Base-by-base conservation (phyloP, 2,113 vertebrate genomes). In the Periophthalmus modestus region DNA sequence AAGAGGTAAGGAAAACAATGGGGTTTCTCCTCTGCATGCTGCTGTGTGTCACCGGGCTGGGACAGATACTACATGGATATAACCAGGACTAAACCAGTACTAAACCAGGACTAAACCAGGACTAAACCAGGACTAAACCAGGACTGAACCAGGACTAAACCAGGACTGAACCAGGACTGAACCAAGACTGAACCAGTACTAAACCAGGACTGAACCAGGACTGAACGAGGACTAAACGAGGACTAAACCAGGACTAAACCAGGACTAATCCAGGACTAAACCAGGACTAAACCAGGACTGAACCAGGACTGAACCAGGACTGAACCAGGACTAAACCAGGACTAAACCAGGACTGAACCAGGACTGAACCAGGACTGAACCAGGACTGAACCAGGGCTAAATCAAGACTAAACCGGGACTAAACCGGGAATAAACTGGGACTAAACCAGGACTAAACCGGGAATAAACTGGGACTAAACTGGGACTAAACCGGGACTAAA, bases 1-100 rank as follows among this genome's bases (percentile, higher is more conserved):
- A 9, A 43, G 39, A 90, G 89, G 90, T 91, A 78, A 68, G 85
- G 61, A 66, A 54, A 72, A 84, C 78, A 77, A 84, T 48, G 50
- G 75, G 57, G 57, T 13, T 24, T 59, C 66, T 33, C 55, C 46
- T 28, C 72, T 74, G 36, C 23, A 33, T 14, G 23, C 57, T 69
- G 70, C 66, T 74, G 67, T 59, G 58, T 23, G 57, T 66, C 36
- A 46, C 52, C 59, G 54, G 50, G 39, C 5, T 43, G 39, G 36
- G 39, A 43, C 39, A 10, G 7, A 43, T 10, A 43, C 39, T 11
- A 43, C 39, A 43, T 10, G 39, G 39, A 1, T 9, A 10, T 10
- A 10, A 57, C 21, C n/a, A 23, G 55, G 10, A 7, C 12, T 59
- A 14, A 57, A 21, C 5, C n/a, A 55, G 54, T 7, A 10, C 54